Evolutionary conservation across 92 coral and sea anemone species (phyloP), one percentile per base, ranked within the genome.

Genomic region (Meandrina meandrites): DNA sequence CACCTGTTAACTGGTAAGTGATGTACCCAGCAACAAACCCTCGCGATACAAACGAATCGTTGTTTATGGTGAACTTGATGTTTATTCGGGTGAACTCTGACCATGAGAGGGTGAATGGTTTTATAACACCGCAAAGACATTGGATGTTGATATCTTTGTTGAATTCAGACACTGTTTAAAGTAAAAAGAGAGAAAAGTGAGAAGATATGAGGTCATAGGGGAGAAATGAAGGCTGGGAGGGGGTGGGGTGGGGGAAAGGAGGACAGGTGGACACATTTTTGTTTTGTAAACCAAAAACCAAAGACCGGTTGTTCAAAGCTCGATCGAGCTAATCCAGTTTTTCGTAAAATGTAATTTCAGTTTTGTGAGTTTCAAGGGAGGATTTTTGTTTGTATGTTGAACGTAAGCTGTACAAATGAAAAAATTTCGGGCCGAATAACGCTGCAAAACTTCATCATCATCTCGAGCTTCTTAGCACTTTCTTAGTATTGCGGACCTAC

Each of bases 21-120:
- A 80, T 60, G 73, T 80, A 80, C 19, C 83, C 83, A 6, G 83
- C 83, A 1, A 80, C 73, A 80, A 57, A 80, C 0, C 74, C 83
- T 12, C 72, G 47, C 2, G 83, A 32, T 4, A 58, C 72, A 21
- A 1, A 34, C 11, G 83, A 80, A 36, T 35, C 83, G 22, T 80
- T 80, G 54, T 80, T 80, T 1, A 73, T 57, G 22, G 31, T 58
- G 58, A 80, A 80, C 35, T 21, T 19, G 30, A 80, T 80, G 40
- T 7, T 3, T 2, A 80, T 62, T 6, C 36, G 30, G 18, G 51
- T 5, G 51, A 58, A 21, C 34, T 13, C 62, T 0, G 31, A 17
- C 71, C 71, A 80, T 22, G 83, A 57, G 1, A 80, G 37, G 19
- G 8, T n/a, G 16, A 80, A 80, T 56, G 83, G 83, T 21, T 60